phyloP scores from a whole-genome alignment of 2,888 invertebrate species.

The Mechanitis mazaeus region DNA sequence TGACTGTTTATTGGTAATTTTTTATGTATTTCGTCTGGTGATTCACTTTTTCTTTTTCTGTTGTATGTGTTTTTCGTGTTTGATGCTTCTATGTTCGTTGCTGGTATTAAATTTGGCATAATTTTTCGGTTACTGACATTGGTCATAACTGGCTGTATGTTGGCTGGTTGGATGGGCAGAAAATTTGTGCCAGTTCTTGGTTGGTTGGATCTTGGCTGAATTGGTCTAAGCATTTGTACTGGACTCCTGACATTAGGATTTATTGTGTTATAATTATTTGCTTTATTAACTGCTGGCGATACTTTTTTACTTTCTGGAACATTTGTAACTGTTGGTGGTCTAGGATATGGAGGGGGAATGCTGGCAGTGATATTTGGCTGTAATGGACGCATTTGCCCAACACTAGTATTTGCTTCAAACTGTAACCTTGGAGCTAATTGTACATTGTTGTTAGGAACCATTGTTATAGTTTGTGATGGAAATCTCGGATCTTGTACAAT shows the following conservation, averaged over 20 bases:
- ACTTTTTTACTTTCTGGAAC: slow-evolving; percentile 19
- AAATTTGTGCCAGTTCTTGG: slow-evolving; percentile 27
- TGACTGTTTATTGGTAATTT: slow-evolving; percentile 30
- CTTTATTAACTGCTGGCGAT: slow-evolving; percentile 13
- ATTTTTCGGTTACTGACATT: slow-evolving; percentile 26
- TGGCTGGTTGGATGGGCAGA: slow-evolving; percentile 18
- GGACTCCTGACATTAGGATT: slow-evolving; percentile 17
- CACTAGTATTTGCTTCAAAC: slow-evolving; percentile 22
- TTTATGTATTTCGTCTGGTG: slow-evolving; percentile 52
- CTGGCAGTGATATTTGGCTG: slow-evolving; percentile 20
- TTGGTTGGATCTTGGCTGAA: slow-evolving; percentile 50
- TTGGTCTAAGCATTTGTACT: slow-evolving; percentile 38
- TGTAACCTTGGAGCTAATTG: slow-evolving; percentile 29
- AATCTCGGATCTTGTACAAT: slow-evolving; percentile 22
- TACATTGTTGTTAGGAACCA: slow-evolving; percentile 35
- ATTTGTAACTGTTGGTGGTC: slow-evolving; percentile 16
- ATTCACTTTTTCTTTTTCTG: slow-evolving; percentile 62
- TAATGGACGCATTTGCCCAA: slow-evolving; percentile 26
- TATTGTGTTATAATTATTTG: slow-evolving; percentile 16
- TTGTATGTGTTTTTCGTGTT: slow-evolving; percentile 25
- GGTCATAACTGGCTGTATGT: slow-evolving; percentile 12
- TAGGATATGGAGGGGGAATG: slow-evolving; percentile 19
- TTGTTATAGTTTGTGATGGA: slow-evolving; percentile 36
- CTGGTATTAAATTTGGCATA: slow-evolving; percentile 16
- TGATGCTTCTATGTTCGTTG: slow-evolving; percentile 13